Evolutionary conservation across 2,888 invertebrate genomes (phyloP), one percentile per base, ranked within the genome.

Genomic region (Hyposoter dolosus): DNA sequence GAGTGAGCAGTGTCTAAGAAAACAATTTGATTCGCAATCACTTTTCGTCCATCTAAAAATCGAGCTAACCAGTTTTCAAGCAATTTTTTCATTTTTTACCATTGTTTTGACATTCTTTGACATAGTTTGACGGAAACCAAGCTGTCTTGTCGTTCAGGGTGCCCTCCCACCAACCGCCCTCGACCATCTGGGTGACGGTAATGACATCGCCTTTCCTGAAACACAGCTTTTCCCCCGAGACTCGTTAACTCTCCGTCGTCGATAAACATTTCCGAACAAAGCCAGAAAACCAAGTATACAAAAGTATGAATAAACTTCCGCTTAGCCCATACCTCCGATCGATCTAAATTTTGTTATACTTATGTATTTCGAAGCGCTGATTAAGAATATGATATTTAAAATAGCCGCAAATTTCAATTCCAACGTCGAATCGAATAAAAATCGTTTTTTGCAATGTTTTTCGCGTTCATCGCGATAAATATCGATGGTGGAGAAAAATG

Each of bases 151-250:
- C 99, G 86, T 97, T 96, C 72, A 99, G 95, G 10, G 99, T 99
- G 17, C 99, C 99, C 95, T 99, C 99, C 99, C 99, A 99, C 99
- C 99, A 99, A 65, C 99, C 99, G 79, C 99, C 99, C 92, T 99
- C 99, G 92, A 98, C 97, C 84, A 96, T 96, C 94, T 99, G 99
- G 47, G 99, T 99, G 82, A 99, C 97, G 53, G 98, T 98, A 90
- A 99, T 99, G 89, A 99, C 95, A 94, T 99, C 99, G 78, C 99
- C 98, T 94, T 99, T 99, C 91, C 97, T 97, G 94, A 99, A 99
- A 93, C 98, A 98, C 89, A 99, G 95, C 97, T 97, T 93, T 84
- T 94, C 1, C n/a, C n/a, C 32, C 12, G 47, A 15, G 60, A 4
- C 23, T 60, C 19, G 28, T 60, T 60, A 60, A 28, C 28, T 56